Conservation (phyloP, 2,113 vertebrate species). For the Anthoscopus minutus region DNA sequence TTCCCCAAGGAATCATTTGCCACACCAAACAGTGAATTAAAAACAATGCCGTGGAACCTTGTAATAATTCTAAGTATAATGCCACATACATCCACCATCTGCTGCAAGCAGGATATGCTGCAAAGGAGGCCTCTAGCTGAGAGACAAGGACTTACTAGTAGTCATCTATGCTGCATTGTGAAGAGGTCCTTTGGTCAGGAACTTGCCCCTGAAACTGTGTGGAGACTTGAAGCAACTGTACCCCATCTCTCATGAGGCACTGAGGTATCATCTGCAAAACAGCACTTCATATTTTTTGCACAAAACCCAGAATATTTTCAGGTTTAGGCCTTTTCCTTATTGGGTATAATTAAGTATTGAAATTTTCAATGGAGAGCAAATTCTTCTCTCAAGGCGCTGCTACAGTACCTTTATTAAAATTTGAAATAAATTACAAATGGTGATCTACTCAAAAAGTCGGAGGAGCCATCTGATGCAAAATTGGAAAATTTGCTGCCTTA, state of each 20-base stretch:
- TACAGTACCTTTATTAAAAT: not conserved
- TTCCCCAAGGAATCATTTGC: not conserved
- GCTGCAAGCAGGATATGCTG: not conserved
- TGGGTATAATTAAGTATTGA: not conserved
- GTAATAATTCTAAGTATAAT: not conserved
- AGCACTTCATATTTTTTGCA: not conserved
- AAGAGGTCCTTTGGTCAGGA: not conserved
- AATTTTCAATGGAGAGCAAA: not conserved
- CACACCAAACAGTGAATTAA: not conserved
- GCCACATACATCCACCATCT: not conserved
- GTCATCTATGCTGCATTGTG: not conserved
- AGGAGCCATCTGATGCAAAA: not conserved
- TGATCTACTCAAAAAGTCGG: not conserved
- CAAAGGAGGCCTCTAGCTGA: not conserved
- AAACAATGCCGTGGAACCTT: accelerated
- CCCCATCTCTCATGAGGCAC: not conserved
- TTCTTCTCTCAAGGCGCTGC: not conserved
- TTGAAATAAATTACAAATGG: not conserved
- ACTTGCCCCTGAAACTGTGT: not conserved
- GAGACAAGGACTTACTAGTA: not conserved
- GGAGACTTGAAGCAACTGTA: not conserved
- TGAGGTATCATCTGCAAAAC: not conserved
- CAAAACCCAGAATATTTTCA: not conserved
- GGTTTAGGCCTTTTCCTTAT: not conserved
- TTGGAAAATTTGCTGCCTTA: not conserved